Evolutionary conservation across 2,113 vertebrate species (phyloP).

Genomic region (Ictalurus punctatus): DNA sequence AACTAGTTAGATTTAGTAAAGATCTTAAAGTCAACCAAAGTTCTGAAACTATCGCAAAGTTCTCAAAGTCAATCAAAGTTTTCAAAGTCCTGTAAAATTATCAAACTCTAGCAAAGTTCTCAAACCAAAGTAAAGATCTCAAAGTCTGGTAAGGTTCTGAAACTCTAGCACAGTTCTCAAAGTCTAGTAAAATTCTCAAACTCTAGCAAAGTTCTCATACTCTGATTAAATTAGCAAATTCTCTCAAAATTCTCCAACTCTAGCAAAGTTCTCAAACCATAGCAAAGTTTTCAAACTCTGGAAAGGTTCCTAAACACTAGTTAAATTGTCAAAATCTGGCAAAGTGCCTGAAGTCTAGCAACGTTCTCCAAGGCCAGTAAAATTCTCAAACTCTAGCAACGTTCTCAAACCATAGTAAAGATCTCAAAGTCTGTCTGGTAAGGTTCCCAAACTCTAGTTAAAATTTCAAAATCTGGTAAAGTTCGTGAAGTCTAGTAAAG

Average conservation of each 20-base stretch:
- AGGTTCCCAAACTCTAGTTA: neutral
- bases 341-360: neutral
- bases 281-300: neutral
- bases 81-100: neutral
- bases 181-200: neutral
- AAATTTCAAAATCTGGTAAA: too few species aligned
- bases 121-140: neutral
- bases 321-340: neutral
- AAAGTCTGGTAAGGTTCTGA: neutral
- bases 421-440: neutral
- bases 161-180: neutral
- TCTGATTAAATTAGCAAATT: neutral
- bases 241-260: neutral
- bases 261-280: neutral
- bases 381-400: neutral
- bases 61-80: neutral
- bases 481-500: neutral
- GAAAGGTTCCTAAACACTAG: neutral
- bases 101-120: neutral
- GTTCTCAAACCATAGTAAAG: neutral
- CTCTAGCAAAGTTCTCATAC: neutral
- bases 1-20: neutral
- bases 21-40: neutral
- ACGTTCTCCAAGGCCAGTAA: neutral
- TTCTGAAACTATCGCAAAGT: neutral